These are phyloP conservation scores for Ceratosolen fusciceps DNA, from an alignment of 1,140 invertebrate species.

Conservation along the genomic window DNA sequence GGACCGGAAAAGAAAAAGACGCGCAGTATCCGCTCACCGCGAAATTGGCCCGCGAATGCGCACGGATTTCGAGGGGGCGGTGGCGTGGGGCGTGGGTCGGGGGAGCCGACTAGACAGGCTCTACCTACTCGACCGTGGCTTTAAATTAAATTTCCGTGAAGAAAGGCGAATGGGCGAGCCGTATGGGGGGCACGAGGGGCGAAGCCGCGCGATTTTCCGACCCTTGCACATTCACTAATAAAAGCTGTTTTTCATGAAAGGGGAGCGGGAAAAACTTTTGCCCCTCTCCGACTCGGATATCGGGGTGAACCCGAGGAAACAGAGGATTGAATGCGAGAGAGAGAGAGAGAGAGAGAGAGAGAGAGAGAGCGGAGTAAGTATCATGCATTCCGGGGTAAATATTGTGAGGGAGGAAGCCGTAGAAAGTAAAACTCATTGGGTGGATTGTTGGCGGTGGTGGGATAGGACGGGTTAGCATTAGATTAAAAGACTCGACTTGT, in stretches of 20 bases:
- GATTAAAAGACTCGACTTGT: too few species aligned
- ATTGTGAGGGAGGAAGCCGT: background rate
- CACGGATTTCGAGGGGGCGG: background rate
- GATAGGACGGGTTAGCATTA: background rate
- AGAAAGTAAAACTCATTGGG: background rate
- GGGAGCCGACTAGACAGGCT: background rate
- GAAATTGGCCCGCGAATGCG: conserved; percentile 3
- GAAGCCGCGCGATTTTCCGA: conserved; percentile 13
- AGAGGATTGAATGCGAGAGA: background rate
- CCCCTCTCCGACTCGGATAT: background rate
- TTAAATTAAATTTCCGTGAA: conserved; percentile 32
- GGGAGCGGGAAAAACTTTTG: background rate
- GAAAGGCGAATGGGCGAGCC: conserved; percentile 23
- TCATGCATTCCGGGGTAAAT: background rate
- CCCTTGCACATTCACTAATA: background rate
- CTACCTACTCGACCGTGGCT: background rate
- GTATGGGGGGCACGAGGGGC: background rate
- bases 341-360: background rate
- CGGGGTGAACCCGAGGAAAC: background rate
- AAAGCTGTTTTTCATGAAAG: conserved; percentile 1
- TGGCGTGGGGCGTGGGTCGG: too few species aligned
- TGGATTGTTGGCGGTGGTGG: background rate
- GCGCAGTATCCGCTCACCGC: background rate
- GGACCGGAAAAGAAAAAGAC: background rate
- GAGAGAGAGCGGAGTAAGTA: background rate